Evolutionary conservation across 2,797 vertebrate genomes (phyloP).

Genomic region (Coracias cyanogaster): DNA sequence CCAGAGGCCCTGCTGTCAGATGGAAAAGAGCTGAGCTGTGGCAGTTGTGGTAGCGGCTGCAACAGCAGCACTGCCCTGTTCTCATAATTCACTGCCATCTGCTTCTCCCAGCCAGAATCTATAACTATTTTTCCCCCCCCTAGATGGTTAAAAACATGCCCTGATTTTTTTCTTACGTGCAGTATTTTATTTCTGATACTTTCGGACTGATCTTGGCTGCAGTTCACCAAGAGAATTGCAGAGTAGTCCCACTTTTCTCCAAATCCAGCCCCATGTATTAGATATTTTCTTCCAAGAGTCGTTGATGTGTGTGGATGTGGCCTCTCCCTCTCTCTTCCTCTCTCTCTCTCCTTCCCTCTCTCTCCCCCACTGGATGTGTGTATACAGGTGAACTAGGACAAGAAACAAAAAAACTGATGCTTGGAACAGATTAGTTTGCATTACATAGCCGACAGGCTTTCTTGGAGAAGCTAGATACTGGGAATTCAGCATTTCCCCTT

Average conservation of each 20-base stretch:
- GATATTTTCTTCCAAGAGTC: background rate
- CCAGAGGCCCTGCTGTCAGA: constrained; percentile 61
- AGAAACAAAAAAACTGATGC: constrained; percentile 7
- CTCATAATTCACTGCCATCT: constrained; percentile 50
- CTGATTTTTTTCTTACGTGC: background rate
- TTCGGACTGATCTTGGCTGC: background rate
- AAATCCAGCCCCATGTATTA: background rate
- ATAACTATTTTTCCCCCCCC: background rate
- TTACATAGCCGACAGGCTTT: background rate
- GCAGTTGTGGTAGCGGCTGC: constrained; percentile 50
- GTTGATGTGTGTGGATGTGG: background rate
- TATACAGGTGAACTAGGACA: background rate
- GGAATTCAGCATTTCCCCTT: constrained; percentile 35
- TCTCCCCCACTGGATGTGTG: background rate
- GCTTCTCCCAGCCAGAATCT: constrained; percentile 41
- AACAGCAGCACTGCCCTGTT: constrained; percentile 41
- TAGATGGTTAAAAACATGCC: background rate
- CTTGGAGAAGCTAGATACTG: background rate
- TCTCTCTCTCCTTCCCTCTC: background rate
- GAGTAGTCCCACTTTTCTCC: background rate
- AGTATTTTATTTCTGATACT: background rate
- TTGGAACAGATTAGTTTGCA: constrained; percentile 30
- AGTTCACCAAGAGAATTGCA: background rate
- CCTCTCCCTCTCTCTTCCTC: background rate
- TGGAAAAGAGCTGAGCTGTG: constrained; percentile 31